Conservation (phyloP, 2,797 vertebrate species). For the Anabas testudineus region DNA sequence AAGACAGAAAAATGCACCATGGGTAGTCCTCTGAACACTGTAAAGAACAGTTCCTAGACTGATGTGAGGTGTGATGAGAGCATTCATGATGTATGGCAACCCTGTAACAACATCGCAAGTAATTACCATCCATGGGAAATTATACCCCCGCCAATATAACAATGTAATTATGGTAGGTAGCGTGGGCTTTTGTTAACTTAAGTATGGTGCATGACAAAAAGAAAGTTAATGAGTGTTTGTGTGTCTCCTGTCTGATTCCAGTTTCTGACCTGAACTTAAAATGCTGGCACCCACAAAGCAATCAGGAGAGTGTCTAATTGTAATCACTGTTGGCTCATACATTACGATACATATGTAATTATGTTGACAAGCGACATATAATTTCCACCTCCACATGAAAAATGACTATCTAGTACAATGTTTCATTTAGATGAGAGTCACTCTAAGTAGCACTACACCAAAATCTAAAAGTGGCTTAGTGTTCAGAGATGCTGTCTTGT, state of each 20-base stretch:
- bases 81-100: conserved; percentile 39
- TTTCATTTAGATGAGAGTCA: conserved; percentile 30
- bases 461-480: neutral
- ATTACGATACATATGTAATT: conserved; percentile 61
- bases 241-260: conserved; percentile 62
- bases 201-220: conserved; percentile 46
- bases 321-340: conserved; percentile 63
- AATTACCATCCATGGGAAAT: conserved; percentile 66
- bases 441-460: neutral
- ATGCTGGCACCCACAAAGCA: conserved; percentile 56
- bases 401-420: conserved; percentile 26
- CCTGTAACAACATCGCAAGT: conserved; percentile 49
- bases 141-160: conserved; percentile 55
- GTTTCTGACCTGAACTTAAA: conserved; percentile 61
- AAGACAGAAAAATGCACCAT: conserved; percentile 44
- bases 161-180: conserved; percentile 66
- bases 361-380: conserved; percentile 57
- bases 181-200: conserved; percentile 59
- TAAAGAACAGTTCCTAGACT: conserved; percentile 42
- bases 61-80: conserved; percentile 17
- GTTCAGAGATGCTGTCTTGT: conserved; percentile 2
- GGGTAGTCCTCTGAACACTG: conserved; percentile 45
- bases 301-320: conserved; percentile 69
- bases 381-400: conserved; percentile 63
- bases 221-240: conserved; percentile 69